Base-by-base conservation (phyloP, 2,797 vertebrate genomes). In the Oryzias dopingdopingensis region DNA sequence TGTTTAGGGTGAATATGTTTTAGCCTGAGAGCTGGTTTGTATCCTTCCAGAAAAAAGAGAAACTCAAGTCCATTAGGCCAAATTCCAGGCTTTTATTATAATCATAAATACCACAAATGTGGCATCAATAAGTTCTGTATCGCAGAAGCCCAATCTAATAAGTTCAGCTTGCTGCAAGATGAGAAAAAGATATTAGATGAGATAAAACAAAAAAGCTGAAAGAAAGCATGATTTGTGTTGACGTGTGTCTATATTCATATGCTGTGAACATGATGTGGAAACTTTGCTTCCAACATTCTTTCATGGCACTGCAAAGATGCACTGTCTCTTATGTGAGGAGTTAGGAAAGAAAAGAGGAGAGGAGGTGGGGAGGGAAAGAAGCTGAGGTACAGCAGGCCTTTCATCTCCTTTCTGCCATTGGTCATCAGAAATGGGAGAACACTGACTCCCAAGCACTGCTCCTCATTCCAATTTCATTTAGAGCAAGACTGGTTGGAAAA, bases 341-440 rank as follows among this genome's bases (percentile, higher is more conserved):
- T 48, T 23, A 54, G 56, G 7, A 49, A 46, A 51, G 42, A 52
- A 45, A 14, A 49, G 40, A 52, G 49, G 20, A 49, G 58, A 14
- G 15, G 44, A 63, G 59, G 52, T 14, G 43, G 41, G 51, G 55
- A 57, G 53, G 48, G 44, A 49, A 57, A 67, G 67, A 51, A 65
- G 32, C 42, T 59, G 62, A 70, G 56, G 58, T 75, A 49, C n/a
- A 42, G 76, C 66, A 68, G 59, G 56, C 59, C 77, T 86, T 88
- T 82, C 84, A 83, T 87, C 77, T 85, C 56, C 56, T 72, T 72
- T 59, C 70, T 65, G 77, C 79, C 76, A 85, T 79, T 69, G 65
- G 77, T 84, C 83, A 86, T 84, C 78, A 79, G 77, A 86, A 86
- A 83, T 51, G 42, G 51, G 74, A 83, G 74, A 87, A 80, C 66